A percentile compares a stretch with the other conserved stretches of the same genome.
Conservation (phyloP, 2,797 vertebrate species). For the Schizopygopsis pylzovi region DNA sequence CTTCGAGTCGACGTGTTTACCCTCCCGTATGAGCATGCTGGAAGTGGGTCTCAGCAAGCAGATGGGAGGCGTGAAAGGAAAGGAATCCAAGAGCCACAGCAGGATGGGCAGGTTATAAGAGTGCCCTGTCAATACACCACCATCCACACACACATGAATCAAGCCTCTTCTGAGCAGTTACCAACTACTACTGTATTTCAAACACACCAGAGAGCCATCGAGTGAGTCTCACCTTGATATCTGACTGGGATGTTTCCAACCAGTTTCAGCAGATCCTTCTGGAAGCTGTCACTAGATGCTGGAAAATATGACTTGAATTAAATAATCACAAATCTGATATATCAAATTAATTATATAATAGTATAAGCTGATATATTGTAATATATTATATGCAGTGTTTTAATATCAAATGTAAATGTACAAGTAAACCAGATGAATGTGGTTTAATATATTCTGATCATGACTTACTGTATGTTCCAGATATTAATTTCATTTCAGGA, state of each 20-base stretch:
- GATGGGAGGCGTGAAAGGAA: slow-evolving; percentile 95
- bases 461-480: slow-evolving; percentile 89
- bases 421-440: background rate
- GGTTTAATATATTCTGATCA: background rate
- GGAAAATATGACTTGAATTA: slow-evolving; percentile 56
- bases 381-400: too few species aligned
- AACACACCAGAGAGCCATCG: background rate
- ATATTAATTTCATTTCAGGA: slow-evolving; percentile 81
- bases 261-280: slow-evolving; percentile 92
- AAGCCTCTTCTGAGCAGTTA: background rate
- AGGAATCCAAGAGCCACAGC: slow-evolving; percentile 95
- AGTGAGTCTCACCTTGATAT: slow-evolving; percentile 83
- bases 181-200: background rate
- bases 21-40: slow-evolving; percentile 90
- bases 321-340: background rate
- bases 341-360: too few species aligned
- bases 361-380: background rate
- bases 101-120: slow-evolving; percentile 91
- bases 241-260: slow-evolving; percentile 88
- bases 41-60: slow-evolving; percentile 90
- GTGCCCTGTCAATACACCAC: slow-evolving; percentile 73
- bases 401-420: too few species aligned
- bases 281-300: slow-evolving; percentile 91
- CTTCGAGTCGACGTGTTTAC: slow-evolving; percentile 88
- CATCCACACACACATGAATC: background rate